Base-by-base conservation (phyloP, 2,888 invertebrate genomes). In the Cremastinae sp. region DNA sequence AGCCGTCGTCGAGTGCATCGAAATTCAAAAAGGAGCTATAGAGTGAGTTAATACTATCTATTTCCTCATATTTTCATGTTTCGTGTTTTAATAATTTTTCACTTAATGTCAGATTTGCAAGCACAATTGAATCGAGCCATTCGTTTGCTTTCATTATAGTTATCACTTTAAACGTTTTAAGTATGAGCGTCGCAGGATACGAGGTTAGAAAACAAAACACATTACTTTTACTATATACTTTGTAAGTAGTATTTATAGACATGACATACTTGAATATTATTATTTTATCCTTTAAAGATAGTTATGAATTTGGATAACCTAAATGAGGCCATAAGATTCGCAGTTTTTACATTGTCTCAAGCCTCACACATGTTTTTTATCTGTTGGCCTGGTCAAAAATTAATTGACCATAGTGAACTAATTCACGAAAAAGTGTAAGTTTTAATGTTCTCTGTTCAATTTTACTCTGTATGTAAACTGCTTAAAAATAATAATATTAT, bases 21-120 rank as follows among this genome's bases (percentile, higher is more conserved):
- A 78, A 66, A 75, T 78, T 61, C 79, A 79, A 47, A 65, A 64
- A 10, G 58, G 66, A 36, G 66, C 69, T 9, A 78, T 79, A 54
- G 64, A 75, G 79, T 79, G 53, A 47, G 78, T 78, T 34, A 22
- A 14, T 20, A 14, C n/a, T 5, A 8, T 49, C 36, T 61, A 61
- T 45, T 49, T 16, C 10, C 7, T 34, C 10, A 18, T 34, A 8
- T 61, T 43, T 41, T 16, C 43, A 49, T 22, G 4, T 43, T 45
- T 18, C 18, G 14, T 74, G 53, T 45, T 41, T 28, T 36, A 56
- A 65, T 12, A 4, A 16, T 4, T n/a, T 8, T 49, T 71, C 20
- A 56, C 5, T 28, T 5, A 28, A 28, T 5, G 5, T 28, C 5
- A 77, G 77, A 22, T 77, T 74, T 10, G 66, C 66, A 7, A 49